A percentile compares a stretch with the other conserved stretches of the same genome.
Conservation (phyloP, 1,140 invertebrate genomes). For the Bursaphelenchus mucronatus region DNA sequence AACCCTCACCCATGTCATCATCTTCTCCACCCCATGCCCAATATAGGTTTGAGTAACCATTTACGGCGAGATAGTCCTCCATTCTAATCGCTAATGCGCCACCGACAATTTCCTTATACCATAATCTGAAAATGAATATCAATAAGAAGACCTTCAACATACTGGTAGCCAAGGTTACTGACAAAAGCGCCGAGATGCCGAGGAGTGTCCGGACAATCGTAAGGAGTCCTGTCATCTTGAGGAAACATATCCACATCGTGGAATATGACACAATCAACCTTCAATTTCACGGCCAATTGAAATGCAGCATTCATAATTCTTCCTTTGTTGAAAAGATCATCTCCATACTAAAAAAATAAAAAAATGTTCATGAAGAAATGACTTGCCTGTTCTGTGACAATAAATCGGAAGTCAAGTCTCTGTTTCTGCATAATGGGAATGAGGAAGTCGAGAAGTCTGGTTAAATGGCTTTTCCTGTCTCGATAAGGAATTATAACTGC, state of each 20-base stretch:
- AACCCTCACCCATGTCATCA: conserved; percentile 71
- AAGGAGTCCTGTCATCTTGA: conserved; percentile 76
- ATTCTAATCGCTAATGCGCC: conserved; percentile 67
- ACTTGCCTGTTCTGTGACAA: conserved; percentile 61
- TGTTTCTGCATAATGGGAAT: conserved; percentile 83
- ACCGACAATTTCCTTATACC: conserved; percentile 78
- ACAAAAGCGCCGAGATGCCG: conserved; percentile 88
- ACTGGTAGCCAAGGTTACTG: conserved; percentile 79
- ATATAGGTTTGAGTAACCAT: conserved; percentile 86
- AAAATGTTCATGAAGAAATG: neutral
- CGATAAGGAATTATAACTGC: conserved; percentile 84
- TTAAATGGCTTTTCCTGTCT: conserved; percentile 74
- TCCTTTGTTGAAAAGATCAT: conserved; percentile 79
- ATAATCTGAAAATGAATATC: conserved; percentile 65
- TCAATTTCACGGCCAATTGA: conserved; percentile 49
- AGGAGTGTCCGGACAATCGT: conserved; percentile 68
- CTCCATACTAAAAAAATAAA: conserved; percentile 61
- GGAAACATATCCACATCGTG: conserved; percentile 77
- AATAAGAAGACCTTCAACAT: conserved; percentile 22
- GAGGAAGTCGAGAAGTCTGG: conserved; percentile 69
- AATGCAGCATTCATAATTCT: conserved; percentile 89
- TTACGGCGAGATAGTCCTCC: conserved; percentile 71
- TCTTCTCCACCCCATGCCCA: conserved; percentile 77
- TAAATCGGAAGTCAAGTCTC: conserved; percentile 61
- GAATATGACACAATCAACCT: conserved; percentile 52